These are phyloP conservation scores for Lanistes nyassanus DNA, from an alignment of 1,140 invertebrate species.

Conservation along the genomic window DNA sequence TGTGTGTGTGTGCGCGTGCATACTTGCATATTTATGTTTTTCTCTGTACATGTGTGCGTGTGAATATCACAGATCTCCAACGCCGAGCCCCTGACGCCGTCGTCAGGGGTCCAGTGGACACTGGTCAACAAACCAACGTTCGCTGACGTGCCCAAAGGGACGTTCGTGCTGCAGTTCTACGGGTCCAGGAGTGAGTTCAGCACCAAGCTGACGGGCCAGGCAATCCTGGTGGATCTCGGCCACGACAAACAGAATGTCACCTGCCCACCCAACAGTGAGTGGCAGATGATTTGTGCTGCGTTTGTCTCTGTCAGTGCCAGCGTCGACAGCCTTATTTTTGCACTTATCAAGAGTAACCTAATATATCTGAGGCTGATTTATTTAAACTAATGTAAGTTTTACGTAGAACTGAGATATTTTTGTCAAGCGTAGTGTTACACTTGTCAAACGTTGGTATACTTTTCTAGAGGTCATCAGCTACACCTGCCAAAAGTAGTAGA, in stretches of 20 bases:
- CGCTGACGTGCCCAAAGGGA: conserved; percentile 6
- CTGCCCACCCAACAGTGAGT: conserved; percentile 20
- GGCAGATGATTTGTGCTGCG: no score
- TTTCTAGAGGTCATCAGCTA: background rate
- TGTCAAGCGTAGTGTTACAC: no score
- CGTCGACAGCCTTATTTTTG: no score
- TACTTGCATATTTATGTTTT: background rate
- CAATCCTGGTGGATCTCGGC: conserved; percentile 8
- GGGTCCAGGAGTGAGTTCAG: background rate
- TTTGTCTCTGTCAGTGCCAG: no score
- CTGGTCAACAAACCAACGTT: background rate
- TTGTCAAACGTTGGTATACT: no score
- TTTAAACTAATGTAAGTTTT: no score
- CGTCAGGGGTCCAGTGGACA: background rate
- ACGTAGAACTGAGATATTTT: no score
- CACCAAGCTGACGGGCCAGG: conserved; percentile 7
- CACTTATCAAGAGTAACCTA: no score
- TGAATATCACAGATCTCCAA: background rate
- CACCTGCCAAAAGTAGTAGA: no score
- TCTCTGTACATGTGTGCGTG: background rate
- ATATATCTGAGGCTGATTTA: no score
- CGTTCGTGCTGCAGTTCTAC: conserved; percentile 1
- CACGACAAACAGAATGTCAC: conserved; percentile 19
- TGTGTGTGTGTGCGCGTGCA: background rate
- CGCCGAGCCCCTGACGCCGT: background rate